These are phyloP conservation scores for Sipunculus nudus DNA, from an alignment of 2,888 invertebrate species.

Conservation along the genomic window DNA sequence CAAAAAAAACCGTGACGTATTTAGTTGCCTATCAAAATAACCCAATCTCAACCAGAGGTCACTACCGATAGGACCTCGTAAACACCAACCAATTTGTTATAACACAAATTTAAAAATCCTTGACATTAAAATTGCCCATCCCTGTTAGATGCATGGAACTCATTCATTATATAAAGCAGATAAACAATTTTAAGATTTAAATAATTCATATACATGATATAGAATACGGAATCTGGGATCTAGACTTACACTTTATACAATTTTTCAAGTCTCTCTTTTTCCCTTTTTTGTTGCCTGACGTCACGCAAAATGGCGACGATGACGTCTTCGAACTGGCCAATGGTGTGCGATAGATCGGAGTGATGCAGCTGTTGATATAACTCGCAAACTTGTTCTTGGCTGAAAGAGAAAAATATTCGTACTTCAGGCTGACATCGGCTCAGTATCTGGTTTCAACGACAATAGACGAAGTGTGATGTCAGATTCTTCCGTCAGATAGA, in stretches of 20 bases:
- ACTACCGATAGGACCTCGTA: too few relatives aligned
- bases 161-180: too few relatives aligned
- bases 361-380: slow-evolving; percentile 70
- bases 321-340: slow-evolving; percentile 70
- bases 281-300: slow-evolving; percentile 69
- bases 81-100: too few relatives aligned
- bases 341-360: slow-evolving; percentile 67
- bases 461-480: not conserved
- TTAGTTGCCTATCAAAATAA: too few relatives aligned
- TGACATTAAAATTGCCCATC: too few relatives aligned
- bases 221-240: too few relatives aligned
- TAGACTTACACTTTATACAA: slow-evolving; percentile 71
- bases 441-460: not conserved
- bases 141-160: too few relatives aligned
- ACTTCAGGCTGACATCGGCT: not conserved
- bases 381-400: slow-evolving; percentile 70
- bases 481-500: not conserved
- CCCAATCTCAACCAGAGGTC: too few relatives aligned
- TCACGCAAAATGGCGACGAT: slow-evolving; percentile 70
- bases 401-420: slow-evolving; percentile 41
- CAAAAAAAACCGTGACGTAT: too few relatives aligned
- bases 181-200: too few relatives aligned
- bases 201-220: too few relatives aligned
- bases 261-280: slow-evolving; percentile 70
- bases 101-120: too few relatives aligned